Base-by-base conservation (phyloP, 1,140 invertebrate genomes). In the Drosophila repleta region DNA sequence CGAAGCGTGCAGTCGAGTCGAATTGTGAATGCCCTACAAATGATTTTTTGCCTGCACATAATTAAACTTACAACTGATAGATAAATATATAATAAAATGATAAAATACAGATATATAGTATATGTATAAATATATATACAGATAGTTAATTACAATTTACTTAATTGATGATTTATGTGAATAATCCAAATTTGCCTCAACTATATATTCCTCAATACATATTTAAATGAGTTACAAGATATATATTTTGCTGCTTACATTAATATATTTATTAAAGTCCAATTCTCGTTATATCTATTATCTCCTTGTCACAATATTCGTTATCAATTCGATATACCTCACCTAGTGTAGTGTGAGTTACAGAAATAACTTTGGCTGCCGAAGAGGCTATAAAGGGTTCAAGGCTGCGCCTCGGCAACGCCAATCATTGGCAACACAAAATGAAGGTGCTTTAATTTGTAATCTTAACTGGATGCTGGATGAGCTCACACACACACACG, bases 341-440 rank as follows among this genome's bases (percentile, higher is more conserved):
- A 45, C 2, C 3, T 15, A n/a, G 1, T 6, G n/a, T 7, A 81
- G 74, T 21, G 81, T 71, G 58, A 55, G 57, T 49, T 74, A 81
- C 78, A 88, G 69, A 85, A 87, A 85, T 85, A 87, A 41, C 81
- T 85, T 85, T 85, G 82, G 74, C 78, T 32, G 53, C 63, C 64
- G 64, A 72, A 58, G 64, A 82, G 76, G 17, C 73, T 72, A 75
- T 67, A 52, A 64, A 79, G 71, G 82, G 82, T 88, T 87, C 82
- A 87, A 87, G 82, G 82, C 74, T 87, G 67, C 63, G 24, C 24
- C 24, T 51, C n/a, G 39, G 26, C 65, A 39, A 57, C 53, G 35
- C 41, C 32, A 56, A 66, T 78, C 46, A 37, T 32, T 60, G 75
- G 45, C 29, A 37, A 37, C 18, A 51, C 21, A 55, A 61, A 72